A percentile compares a stretch with the other conserved stretches of the same genome.
Evolutionary conservation across 2,113 vertebrate species (phyloP).

Genomic region (Chionodraco myersi): DNA sequence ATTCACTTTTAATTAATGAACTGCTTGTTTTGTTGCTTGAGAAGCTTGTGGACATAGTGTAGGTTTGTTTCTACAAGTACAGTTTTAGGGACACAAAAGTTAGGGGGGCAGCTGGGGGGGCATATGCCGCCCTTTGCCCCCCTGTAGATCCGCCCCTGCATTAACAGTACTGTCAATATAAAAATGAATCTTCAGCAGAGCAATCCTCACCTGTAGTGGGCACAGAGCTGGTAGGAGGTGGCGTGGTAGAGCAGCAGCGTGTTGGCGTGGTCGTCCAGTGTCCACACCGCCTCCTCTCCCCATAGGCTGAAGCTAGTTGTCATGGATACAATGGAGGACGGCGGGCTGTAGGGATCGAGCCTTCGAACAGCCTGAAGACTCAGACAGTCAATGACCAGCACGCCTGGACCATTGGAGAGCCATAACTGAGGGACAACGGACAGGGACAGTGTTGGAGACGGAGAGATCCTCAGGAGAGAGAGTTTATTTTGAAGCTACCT

Average conservation of each 20-base stretch:
- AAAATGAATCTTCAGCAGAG: too few relatives aligned
- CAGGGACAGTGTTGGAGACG: not conserved
- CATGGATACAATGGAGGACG: constrained; percentile 85
- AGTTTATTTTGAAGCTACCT: not conserved
- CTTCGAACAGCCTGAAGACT: constrained; percentile 85
- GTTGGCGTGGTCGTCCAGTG: constrained; percentile 88
- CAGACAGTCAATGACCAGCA: constrained; percentile 88
- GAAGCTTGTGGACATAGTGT: too few relatives aligned
- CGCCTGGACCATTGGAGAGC: constrained; percentile 94
- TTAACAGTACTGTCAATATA: too few relatives aligned
- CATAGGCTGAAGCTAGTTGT: constrained; percentile 83
- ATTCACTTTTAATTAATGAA: too few relatives aligned
- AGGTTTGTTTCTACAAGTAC: too few relatives aligned
- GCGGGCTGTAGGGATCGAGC: constrained; percentile 88
- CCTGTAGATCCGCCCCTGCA: too few relatives aligned
- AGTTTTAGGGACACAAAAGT: too few relatives aligned
- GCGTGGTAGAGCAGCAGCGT: constrained; percentile 91
- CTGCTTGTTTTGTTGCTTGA: too few relatives aligned
- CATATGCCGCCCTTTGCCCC: too few relatives aligned
- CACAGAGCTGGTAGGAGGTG: constrained; percentile 88
- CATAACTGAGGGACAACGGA: constrained; percentile 85
- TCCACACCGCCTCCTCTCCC: constrained; percentile 93
- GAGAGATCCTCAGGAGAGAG: not conserved
- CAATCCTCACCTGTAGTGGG: constrained; percentile 85
- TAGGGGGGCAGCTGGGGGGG: too few relatives aligned